A percentile compares a stretch with the other conserved stretches of the same genome.
Evolutionary conservation across 2,113 vertebrate species (phyloP).

Genomic region (Antechinus stuartii): DNA sequence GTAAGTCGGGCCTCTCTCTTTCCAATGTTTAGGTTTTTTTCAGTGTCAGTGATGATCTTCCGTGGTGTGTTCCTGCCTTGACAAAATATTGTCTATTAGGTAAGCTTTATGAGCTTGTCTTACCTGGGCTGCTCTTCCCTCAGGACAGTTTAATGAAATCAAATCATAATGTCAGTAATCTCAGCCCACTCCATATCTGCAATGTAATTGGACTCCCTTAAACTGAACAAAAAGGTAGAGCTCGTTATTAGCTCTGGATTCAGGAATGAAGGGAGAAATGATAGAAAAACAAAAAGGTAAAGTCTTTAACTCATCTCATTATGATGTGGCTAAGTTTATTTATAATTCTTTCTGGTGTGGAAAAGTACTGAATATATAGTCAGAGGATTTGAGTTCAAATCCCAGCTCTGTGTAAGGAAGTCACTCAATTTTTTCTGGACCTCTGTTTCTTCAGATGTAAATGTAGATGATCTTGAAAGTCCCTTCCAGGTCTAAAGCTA

Average conservation of each 20-base stretch:
- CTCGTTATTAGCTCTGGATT: neutral
- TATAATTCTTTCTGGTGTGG: neutral
- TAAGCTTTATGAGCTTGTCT: slow-evolving; percentile 53
- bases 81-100: slow-evolving; percentile 57
- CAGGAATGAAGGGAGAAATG: neutral
- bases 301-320: neutral
- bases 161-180: slow-evolving; percentile 42
- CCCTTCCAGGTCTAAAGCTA: neutral
- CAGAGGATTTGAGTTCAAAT: neutral
- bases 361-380: neutral
- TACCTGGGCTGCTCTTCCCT: slow-evolving; percentile 36
- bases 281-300: neutral
- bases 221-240: slow-evolving; percentile 3
- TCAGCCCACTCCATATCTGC: slow-evolving; percentile 32
- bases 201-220: slow-evolving; percentile 2
- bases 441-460: neutral
- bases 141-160: neutral
- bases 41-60: slow-evolving; percentile 42
- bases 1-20: slow-evolving; percentile 83
- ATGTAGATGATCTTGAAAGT: neutral
- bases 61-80: slow-evolving; percentile 39
- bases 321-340: neutral
- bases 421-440: neutral
- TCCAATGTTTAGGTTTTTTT: slow-evolving; percentile 29
- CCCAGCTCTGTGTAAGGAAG: neutral